Conservation (phyloP, 1,140 invertebrate species). For the Hermatobates lingyangjiaoensis region DNA sequence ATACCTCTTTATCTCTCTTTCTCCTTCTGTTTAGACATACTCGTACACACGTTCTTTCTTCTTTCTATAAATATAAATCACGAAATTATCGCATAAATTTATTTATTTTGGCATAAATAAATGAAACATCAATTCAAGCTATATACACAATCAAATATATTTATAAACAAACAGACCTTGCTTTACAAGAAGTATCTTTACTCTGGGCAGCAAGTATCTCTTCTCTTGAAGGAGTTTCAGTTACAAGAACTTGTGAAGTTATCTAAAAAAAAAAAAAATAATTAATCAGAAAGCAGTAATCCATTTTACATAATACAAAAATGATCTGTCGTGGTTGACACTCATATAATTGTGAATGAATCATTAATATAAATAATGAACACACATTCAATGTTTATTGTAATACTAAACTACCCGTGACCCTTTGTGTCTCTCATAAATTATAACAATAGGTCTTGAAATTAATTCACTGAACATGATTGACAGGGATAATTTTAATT, state of each 20-base stretch:
- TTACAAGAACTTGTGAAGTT: constrained; percentile 35
- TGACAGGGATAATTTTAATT: no score
- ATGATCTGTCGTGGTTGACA: neutral
- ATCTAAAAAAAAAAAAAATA: constrained; percentile 21
- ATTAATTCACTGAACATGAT: no score
- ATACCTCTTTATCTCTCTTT: no score
- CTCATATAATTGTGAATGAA: neutral
- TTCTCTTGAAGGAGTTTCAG: constrained; percentile 46
- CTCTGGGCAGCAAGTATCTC: constrained; percentile 66
- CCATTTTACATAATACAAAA: neutral
- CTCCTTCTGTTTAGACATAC: neutral
- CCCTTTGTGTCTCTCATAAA: no score
- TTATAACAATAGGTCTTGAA: no score
- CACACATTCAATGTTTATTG: no score
- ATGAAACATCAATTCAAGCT: no score
- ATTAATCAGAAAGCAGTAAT: constrained; percentile 4
- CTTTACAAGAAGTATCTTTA: constrained; percentile 61
- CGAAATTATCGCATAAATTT: neutral
- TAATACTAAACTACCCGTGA: no score
- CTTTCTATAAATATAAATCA: neutral
- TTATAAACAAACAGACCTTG: constrained; percentile 32
- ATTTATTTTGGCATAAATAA: neutral
- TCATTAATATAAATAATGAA: no score
- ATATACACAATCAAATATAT: no score
- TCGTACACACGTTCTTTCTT: neutral